phyloP scores from a whole-genome alignment of 1,140 invertebrate species.

The Drosophila sp. region DNA sequence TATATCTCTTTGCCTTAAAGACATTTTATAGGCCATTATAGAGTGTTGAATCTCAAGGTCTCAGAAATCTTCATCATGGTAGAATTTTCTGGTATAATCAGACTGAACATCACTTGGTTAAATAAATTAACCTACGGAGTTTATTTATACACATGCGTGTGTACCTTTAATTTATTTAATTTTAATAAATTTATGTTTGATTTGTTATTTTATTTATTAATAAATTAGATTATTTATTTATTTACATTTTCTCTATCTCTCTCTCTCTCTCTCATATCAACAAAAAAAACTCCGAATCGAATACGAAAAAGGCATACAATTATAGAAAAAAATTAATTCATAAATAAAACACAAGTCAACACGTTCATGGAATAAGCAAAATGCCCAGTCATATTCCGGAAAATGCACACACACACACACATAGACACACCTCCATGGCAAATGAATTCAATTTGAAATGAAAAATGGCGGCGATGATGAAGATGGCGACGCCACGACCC shows the following conservation, averaged over 20 bases:
- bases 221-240: neutral
- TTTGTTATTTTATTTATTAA: neutral
- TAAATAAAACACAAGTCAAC: slow-evolving; percentile 62
- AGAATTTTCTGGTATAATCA: too few relatives aligned
- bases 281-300: slow-evolving; percentile 12
- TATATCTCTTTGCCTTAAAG: too few relatives aligned
- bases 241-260: neutral
- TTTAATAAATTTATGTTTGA: too few relatives aligned
- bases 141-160: too few relatives aligned
- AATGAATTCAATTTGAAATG: slow-evolving; percentile 78
- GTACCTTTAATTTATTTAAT: too few relatives aligned
- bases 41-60: too few relatives aligned
- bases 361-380: slow-evolving; percentile 42
- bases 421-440: slow-evolving; percentile 31
- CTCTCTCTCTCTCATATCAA: neutral
- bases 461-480: slow-evolving; percentile 79
- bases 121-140: too few relatives aligned
- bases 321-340: slow-evolving; percentile 61
- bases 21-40: too few relatives aligned
- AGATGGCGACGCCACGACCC: slow-evolving; percentile 58
- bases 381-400: slow-evolving; percentile 12
- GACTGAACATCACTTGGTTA: too few relatives aligned
- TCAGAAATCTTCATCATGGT: too few relatives aligned
- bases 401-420: slow-evolving; percentile 14
- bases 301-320: slow-evolving; percentile 25